These are phyloP conservation scores for Opisthograptis luteolata DNA, from an alignment of 2,888 invertebrate species.

Conservation along the genomic window DNA sequence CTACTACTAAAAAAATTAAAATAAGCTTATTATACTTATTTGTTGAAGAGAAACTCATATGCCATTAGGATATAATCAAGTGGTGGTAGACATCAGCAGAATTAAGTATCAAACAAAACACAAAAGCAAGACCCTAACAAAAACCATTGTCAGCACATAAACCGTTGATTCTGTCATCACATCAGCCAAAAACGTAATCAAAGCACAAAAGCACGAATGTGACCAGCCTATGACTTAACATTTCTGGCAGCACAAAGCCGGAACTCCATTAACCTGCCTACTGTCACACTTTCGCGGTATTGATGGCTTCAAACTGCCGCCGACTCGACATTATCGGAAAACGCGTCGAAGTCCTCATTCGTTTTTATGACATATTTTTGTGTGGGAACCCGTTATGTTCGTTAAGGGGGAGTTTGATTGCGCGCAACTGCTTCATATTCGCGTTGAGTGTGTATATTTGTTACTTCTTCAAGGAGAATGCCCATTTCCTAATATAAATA, in stretches of 20 bases:
- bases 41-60: no score
- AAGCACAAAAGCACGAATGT: conserved; percentile 5
- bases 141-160: no score
- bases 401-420: conserved; percentile 7
- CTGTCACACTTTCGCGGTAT: conserved; percentile 22
- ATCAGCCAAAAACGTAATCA: conserved; percentile 2
- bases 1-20: no score
- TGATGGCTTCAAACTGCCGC: conserved; percentile 21
- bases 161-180: background rate
- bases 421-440: background rate
- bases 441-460: background rate
- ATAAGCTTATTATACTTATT: no score
- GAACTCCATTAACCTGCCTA: conserved; percentile 33
- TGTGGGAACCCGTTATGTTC: conserved; percentile 7
- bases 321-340: conserved; percentile 24
- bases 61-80: no score
- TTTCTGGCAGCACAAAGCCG: conserved; percentile 15
- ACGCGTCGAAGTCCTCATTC: conserved; percentile 18
- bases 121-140: no score
- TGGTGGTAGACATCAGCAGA: no score
- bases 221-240: conserved; percentile 14
- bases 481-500: no score
- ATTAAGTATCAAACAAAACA: background rate
- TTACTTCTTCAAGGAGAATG: background rate
- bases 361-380: conserved; percentile 25